Conservation (phyloP, 2,113 vertebrate genomes). For the Micronycteris hirsuta region DNA sequence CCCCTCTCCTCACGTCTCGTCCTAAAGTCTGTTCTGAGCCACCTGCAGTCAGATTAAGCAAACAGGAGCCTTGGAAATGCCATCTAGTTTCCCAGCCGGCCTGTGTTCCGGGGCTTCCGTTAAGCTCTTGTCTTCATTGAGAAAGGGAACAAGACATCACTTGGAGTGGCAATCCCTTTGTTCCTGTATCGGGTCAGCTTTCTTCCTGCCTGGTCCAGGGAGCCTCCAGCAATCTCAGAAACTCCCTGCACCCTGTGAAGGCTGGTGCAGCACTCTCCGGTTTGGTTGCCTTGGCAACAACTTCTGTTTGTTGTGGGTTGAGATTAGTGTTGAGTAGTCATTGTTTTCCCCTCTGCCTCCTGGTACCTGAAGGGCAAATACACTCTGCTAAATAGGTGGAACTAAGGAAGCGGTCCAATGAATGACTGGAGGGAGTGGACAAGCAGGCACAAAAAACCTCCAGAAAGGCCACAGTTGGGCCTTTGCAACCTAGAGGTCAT, state of each 20-base stretch:
- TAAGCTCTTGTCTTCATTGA: neutral
- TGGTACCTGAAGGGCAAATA: neutral
- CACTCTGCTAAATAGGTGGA: neutral
- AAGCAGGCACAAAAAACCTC: neutral
- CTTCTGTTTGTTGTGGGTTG: slow-evolving; percentile 28
- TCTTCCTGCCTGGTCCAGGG: slow-evolving; percentile 32
- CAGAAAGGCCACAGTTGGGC: neutral
- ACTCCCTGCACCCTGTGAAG: slow-evolving; percentile 28
- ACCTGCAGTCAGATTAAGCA: neutral
- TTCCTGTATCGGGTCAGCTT: slow-evolving; percentile 25
- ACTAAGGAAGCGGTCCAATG: neutral
- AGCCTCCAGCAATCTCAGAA: slow-evolving; percentile 32
- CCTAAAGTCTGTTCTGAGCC: neutral
- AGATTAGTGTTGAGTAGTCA: neutral
- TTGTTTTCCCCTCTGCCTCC: slow-evolving; percentile 28
- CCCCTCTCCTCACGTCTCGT: neutral
- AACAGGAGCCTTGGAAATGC: neutral
- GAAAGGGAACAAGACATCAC: neutral
- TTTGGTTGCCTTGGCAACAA: slow-evolving; percentile 73
- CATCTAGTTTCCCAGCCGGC: neutral
- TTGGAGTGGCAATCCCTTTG: neutral
- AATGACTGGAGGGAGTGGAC: neutral
- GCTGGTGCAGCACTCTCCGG: neutral
- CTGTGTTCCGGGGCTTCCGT: neutral
- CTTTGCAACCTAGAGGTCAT: neutral